Conservation (phyloP, 2,888 invertebrate species). For the Pachymerium ferrugineum region DNA sequence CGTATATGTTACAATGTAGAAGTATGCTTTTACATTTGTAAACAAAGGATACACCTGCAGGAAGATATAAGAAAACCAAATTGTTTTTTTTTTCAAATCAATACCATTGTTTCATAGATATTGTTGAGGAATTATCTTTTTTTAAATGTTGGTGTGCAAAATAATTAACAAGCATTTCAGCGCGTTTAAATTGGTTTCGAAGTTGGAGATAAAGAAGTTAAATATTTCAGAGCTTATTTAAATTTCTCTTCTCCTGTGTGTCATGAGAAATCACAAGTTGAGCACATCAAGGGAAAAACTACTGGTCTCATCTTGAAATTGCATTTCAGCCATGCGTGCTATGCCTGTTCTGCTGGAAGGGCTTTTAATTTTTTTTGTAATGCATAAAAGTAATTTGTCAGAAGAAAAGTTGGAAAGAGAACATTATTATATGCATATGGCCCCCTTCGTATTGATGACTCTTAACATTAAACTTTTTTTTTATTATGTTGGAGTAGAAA, state of each 20-base stretch:
- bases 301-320: constrained; percentile 25
- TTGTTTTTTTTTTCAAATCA: not conserved
- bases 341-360: constrained; percentile 22
- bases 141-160: not conserved
- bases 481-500: constrained; percentile 2
- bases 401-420: constrained; percentile 16
- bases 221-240: constrained; percentile 19
- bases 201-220: not conserved
- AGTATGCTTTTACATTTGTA: not conserved
- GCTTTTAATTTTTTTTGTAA: constrained; percentile 26
- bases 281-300: constrained; percentile 15
- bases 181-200: constrained; percentile 4
- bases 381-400: constrained; percentile 27
- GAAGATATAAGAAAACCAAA: not conserved
- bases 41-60: not conserved
- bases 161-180: not conserved
- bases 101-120: too few species aligned
- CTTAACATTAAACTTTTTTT: constrained; percentile 9
- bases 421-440: constrained; percentile 10
- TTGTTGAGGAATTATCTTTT: not conserved
- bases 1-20: too few species aligned
- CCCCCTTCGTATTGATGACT: constrained; percentile 11
- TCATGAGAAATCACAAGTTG: constrained; percentile 23
- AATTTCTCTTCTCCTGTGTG: constrained; percentile 5
- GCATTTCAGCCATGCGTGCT: constrained; percentile 25